Base-by-base conservation (phyloP, 1,140 invertebrate genomes). In the Antheraea mylitta region DNA sequence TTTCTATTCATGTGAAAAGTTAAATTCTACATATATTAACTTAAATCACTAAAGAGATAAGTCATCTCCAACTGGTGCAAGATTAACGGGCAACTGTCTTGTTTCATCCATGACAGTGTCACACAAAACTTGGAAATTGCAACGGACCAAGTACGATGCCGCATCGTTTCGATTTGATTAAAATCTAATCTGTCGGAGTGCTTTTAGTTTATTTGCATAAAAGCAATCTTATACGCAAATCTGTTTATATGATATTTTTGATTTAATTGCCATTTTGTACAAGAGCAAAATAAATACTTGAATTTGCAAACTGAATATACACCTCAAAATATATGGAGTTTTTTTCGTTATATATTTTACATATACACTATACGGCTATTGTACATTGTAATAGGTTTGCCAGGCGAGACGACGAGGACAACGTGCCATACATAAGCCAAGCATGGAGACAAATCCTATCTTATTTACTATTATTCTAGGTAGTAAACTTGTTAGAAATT, bases 101-200 rank as follows among this genome's bases (percentile, higher is more conserved):
- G 42, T 59, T 45, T 65, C 45, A 66, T 69, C 65, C 63, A 19
- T 22, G 64, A 45, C 62, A 48, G 16, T 69, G 64, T 69, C 70
- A 71, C 58, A 48, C 59, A 19, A 53, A 68, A 66, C 59, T 72
- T 72, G 68, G 71, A 58, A 64, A 67, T 42, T 69, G 67, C 58
- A 60, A 30, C 30, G 16, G 22, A 58, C 36, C n/a, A 68, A 66
- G 64, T 66, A 59, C 16, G n/a, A 37, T 58, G 37, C 68, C 63
- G 48, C 36, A 42, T 66, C 58, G 45, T 72, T 59, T 68, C 59
- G 58, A 72, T 72, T 68, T 60, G 64, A 69, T 72, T 72, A 72
- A 69, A 72, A 69, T 62, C 64, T 69, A 69, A 72, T 72, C 58
- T 66, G 30, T 62, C 58, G 53, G 61, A 72, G 64, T 68, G 64